These are phyloP conservation scores for Phoxinus dragarum DNA, from an alignment of 2,797 vertebrate species.

Conservation along the genomic window DNA sequence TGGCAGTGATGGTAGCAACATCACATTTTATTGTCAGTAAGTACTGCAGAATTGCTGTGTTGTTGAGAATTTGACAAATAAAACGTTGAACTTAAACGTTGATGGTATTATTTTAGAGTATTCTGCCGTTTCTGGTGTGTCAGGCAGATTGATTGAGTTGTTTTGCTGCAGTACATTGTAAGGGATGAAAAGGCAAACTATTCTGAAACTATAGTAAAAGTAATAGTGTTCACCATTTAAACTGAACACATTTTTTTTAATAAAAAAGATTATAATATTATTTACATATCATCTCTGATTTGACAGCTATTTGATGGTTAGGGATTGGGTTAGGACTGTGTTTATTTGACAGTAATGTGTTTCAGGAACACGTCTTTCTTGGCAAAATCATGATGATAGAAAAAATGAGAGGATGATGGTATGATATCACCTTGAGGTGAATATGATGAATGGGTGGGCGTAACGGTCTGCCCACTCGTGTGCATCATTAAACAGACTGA, in stretches of 20 bases:
- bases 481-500: conserved; percentile 41
- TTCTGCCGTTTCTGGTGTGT: neutral
- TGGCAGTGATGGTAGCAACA: neutral
- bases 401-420: neutral
- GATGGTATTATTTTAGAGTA: conserved; percentile 1
- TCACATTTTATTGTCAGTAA: conserved; percentile 1
- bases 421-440: conserved; percentile 51
- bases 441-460: conserved; percentile 52
- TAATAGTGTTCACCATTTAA: neutral
- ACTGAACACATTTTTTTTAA: neutral
- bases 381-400: neutral
- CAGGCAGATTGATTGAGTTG: neutral
- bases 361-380: neutral
- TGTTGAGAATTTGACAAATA: neutral
- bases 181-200: neutral
- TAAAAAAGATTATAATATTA: neutral
- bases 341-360: neutral
- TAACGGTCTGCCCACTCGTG: conserved; percentile 9
- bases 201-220: neutral
- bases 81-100: neutral
- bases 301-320: neutral
- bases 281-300: neutral
- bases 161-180: neutral
- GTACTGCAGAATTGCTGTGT: conserved; percentile 4
- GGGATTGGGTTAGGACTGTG: neutral